Evolutionary conservation across 2,888 invertebrate genomes (phyloP).

Genomic region (Chouioia cunea): DNA sequence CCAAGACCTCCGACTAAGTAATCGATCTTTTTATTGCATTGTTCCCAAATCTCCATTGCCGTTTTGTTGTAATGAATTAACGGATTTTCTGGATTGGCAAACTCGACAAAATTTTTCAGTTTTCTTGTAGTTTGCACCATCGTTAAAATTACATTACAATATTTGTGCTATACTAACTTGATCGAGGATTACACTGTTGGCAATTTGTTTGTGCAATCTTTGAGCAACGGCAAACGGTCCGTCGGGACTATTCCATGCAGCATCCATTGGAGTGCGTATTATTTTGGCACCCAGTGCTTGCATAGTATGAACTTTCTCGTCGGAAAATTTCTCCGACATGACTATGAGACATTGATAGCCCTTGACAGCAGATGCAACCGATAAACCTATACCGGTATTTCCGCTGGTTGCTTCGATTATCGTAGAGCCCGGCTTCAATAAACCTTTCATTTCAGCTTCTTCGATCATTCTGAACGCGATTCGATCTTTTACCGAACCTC

Average conservation of each 20-base stretch:
- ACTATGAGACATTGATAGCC: not conserved
- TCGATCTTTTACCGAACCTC: not conserved
- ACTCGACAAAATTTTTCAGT: not conserved
- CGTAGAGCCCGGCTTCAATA: not conserved
- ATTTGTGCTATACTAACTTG: not conserved
- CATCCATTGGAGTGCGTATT: not conserved
- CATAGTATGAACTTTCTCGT: not conserved
- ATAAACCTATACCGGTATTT: slow-evolving; percentile 3
- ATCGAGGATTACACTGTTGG: not conserved
- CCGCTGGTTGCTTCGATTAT: slow-evolving; percentile 4
- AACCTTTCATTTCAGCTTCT: not conserved
- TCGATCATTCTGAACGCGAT: not conserved
- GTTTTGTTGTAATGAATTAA: not conserved
- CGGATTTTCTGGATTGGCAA: slow-evolving; percentile 1
- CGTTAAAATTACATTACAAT: no score
- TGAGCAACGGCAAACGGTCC: not conserved
- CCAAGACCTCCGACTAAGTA: slow-evolving; percentile 86
- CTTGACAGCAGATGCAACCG: not conserved
- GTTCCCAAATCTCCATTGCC: not conserved
- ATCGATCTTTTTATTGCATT: not conserved
- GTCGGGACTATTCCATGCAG: not conserved
- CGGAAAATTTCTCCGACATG: not conserved
- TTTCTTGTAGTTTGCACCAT: no score
- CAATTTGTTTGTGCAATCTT: not conserved
- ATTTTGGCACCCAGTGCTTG: not conserved